These are phyloP conservation scores for Corydoras sp. DNA, from an alignment of 2,113 vertebrate species.

Conservation along the genomic window DNA sequence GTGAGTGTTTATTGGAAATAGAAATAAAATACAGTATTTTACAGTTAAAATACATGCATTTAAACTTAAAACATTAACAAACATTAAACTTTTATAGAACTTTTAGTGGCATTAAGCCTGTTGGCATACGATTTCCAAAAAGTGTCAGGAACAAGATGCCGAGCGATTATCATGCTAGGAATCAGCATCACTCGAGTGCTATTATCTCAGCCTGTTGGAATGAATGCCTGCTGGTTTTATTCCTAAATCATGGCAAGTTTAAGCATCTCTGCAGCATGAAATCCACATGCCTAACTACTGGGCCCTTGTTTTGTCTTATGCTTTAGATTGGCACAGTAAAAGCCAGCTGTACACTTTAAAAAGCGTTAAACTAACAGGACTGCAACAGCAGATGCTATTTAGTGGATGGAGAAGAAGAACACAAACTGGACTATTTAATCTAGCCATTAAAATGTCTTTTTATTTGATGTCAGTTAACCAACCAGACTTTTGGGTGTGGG, in stretches of 20 bases:
- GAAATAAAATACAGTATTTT: too few species aligned
- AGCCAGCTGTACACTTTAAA: slow-evolving; percentile 21
- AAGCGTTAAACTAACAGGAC: slow-evolving; percentile 13
- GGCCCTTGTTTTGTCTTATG: slow-evolving; percentile 17
- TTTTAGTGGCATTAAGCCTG: slow-evolving; percentile 25
- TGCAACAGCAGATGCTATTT: slow-evolving; percentile 9
- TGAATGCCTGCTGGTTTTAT: slow-evolving; percentile 31
- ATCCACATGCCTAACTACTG: slow-evolving; percentile 25
- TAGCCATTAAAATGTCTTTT: too few species aligned
- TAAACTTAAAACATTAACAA: background rate
- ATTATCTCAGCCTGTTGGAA: slow-evolving; percentile 32
- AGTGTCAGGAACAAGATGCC: slow-evolving; percentile 20
- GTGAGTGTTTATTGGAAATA: too few species aligned
- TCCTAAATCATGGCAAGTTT: slow-evolving; percentile 33
- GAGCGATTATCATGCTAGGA: slow-evolving; percentile 26
- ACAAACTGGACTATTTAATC: background rate
- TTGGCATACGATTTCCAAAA: slow-evolving; percentile 18
- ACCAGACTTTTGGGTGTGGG: background rate
- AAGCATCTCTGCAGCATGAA: slow-evolving; percentile 30
- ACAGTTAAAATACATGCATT: too few species aligned
- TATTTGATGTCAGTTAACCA: background rate
- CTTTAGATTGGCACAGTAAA: slow-evolving; percentile 36
- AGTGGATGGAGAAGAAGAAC: background rate
- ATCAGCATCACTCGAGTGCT: slow-evolving; percentile 20
- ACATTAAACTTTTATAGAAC: slow-evolving; percentile 18